Base-by-base conservation (phyloP, 2,797 vertebrate species). In the Arnoldichthys spilopterus region DNA sequence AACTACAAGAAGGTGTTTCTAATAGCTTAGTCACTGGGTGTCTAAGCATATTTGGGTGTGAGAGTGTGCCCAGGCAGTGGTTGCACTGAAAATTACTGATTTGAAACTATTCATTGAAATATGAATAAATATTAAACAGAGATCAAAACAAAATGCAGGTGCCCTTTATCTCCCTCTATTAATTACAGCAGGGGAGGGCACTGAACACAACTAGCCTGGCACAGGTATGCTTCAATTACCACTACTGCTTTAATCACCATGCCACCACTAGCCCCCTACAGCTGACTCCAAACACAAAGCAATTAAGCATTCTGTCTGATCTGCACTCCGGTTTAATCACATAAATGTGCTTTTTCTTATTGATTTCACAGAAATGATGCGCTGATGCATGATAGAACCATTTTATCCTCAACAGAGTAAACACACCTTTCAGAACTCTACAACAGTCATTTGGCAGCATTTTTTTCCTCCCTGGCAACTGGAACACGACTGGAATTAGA, bases 141-240 rank as follows among this genome's bases (percentile, higher is more conserved):
- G 78, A 79, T 74, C 74, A 79, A 73, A 82, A 85, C 66, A 79
- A 71, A 76, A 76, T 77, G 69, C 53, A 12, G 1, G 76, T 53
- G 26, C 69, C 74, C 68, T 82, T 64, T 37, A 76, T 82, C 62
- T 80, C 67, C 9, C 71, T 66, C 61, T 4, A 66, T 66, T 84
- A 82, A 86, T 82, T 82, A 80, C 72, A 77, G 76, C 61, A 70
- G 24, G 49, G 53, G 76, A 74, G 54, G 80, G 77, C 72, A 47
- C 54, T 73, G 78, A 82, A 76, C 58, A 69, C 72, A 83, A 85
- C 78, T 79, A 80, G 72, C 71, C 78, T 82, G 79, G 79, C 81
- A 79, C 79, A 86, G 83, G 83, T 86, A 82, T 72, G 82, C 82
- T 85, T 83, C 83, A 74, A 82, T 85, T 83, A 82, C 74, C 79